These are phyloP conservation scores for Hirtodrosophila alboralis DNA, from an alignment of 2,888 invertebrate genomes.

Conservation along the genomic window DNA sequence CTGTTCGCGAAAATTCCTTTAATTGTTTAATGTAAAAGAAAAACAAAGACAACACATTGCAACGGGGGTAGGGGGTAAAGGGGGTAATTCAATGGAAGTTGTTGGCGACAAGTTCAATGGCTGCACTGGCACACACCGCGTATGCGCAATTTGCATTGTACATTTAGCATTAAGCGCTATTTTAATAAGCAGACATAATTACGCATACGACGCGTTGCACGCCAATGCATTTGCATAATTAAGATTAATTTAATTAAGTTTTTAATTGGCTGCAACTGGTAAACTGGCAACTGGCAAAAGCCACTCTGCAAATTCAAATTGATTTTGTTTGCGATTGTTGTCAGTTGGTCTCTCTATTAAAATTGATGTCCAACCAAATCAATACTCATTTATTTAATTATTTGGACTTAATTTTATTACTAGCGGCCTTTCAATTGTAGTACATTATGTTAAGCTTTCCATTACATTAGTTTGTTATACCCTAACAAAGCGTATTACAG, in stretches of 20 bases:
- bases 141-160: slow-evolving; percentile 69
- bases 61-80: neutral
- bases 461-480: too few relatives aligned
- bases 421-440: slow-evolving; percentile 1
- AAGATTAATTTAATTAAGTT: slow-evolving; percentile 45
- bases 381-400: slow-evolving; percentile 26
- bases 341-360: slow-evolving; percentile 22
- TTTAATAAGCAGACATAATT: slow-evolving; percentile 57
- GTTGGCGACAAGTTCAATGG: slow-evolving; percentile 71
- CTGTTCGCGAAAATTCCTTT: slow-evolving; percentile 26
- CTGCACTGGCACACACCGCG: slow-evolving; percentile 40
- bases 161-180: slow-evolving; percentile 37
- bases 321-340: slow-evolving; percentile 17
- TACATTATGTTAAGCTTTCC: neutral
- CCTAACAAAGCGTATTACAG: too few relatives aligned
- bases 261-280: slow-evolving; percentile 32
- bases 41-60: neutral
- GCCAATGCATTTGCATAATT: slow-evolving; percentile 52
- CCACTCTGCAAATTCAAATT: slow-evolving; percentile 25
- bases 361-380: slow-evolving; percentile 23
- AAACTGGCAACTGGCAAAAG: neutral
- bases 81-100: slow-evolving; percentile 10
- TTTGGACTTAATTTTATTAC: neutral
- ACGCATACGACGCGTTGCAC: slow-evolving; percentile 51
- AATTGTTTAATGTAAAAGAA: slow-evolving; percentile 7